These are phyloP conservation scores for Ostrea denselamellosa DNA, from an alignment of 1,140 invertebrate species.

Conservation along the genomic window DNA sequence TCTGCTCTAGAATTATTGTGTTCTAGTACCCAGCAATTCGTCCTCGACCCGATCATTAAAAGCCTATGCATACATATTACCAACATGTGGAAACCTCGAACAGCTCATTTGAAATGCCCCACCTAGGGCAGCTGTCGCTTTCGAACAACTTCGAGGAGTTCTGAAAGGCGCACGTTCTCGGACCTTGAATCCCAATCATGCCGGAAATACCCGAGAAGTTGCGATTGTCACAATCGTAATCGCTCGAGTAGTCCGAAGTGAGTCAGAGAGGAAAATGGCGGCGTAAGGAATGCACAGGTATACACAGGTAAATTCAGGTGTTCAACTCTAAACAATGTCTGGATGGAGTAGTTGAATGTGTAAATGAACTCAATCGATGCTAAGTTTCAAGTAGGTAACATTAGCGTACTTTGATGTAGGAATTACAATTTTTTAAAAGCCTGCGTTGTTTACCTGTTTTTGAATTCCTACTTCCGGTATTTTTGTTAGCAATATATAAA, in stretches of 20 bases:
- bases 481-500: background rate
- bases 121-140: too few relatives aligned
- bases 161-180: too few relatives aligned
- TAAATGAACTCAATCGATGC: background rate
- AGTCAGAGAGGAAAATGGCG: constrained; percentile 23
- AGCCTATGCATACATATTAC: too few relatives aligned
- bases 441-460: constrained; percentile 2
- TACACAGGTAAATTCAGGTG: constrained; percentile 1
- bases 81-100: too few relatives aligned
- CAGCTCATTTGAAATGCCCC: too few relatives aligned
- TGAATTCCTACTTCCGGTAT: constrained; percentile 31
- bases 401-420: background rate
- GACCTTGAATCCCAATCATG: background rate
- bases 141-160: too few relatives aligned
- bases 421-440: background rate
- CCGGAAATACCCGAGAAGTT: background rate
- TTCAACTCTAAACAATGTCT: background rate
- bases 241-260: background rate
- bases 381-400: background rate
- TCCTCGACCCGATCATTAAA: too few relatives aligned
- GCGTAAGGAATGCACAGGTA: constrained; percentile 13
- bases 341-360: background rate
- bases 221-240: background rate
- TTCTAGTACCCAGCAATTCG: too few relatives aligned
- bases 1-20: too few relatives aligned